Percentiles rank a stretch among this genome's conserved stretches.
Evolutionary conservation across 2,113 vertebrate species (phyloP).

Genomic region (Shinisaurus crocodilurus): DNA sequence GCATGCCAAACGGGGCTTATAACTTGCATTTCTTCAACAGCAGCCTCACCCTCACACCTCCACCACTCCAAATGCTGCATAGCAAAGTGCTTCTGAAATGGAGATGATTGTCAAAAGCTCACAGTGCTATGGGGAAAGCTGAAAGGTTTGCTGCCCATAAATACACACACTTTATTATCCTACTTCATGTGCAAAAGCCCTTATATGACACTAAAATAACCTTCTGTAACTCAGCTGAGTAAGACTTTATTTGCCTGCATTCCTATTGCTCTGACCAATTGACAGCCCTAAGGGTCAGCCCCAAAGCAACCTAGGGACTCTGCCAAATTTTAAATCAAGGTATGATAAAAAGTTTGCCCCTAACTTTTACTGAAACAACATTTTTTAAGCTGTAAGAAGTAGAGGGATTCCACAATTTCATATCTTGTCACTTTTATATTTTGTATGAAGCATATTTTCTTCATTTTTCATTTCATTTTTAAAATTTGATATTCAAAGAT

Average conservation of each 20-base stretch:
- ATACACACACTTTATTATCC: background rate
- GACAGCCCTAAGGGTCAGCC: background rate
- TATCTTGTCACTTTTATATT: background rate
- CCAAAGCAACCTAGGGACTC: background rate
- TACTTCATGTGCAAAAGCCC: background rate
- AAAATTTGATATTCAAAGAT: background rate
- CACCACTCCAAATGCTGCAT: background rate
- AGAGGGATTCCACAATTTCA: background rate
- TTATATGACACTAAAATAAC: background rate
- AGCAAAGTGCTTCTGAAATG: constrained; percentile 1
- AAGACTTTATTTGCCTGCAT: background rate
- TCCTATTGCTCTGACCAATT: background rate
- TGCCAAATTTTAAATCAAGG: background rate
- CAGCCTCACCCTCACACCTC: too few relatives aligned
- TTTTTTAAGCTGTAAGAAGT: background rate
- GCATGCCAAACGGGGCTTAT: background rate
- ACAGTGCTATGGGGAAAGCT: background rate
- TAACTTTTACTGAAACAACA: background rate
- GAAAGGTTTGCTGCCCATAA: background rate
- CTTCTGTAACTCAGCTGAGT: background rate
- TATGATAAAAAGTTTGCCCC: background rate
- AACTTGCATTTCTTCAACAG: background rate
- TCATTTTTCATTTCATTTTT: background rate
- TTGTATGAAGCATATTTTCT: background rate
- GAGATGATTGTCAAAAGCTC: background rate